Conservation (phyloP, 2,888 invertebrate genomes). For the Nomada fucata region DNA sequence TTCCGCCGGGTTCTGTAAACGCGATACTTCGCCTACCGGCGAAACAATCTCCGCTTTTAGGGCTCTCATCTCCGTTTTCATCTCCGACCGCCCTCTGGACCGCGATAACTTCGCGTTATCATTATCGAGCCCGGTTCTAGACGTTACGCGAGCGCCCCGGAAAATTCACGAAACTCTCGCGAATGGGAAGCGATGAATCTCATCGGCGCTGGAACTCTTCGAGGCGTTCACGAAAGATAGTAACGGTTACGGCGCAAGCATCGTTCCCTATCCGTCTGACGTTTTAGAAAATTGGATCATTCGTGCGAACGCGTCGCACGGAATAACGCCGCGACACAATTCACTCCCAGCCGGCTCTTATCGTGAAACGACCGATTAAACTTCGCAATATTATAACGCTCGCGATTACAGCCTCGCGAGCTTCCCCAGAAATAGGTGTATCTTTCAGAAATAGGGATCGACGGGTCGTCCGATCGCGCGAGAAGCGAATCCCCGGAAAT, state of each 20-base stretch:
- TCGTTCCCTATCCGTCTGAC: neutral
- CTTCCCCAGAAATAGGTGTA: too few relatives aligned
- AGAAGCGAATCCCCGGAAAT: neutral
- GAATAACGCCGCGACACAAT: neutral
- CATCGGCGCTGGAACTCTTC: neutral
- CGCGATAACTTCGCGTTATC: constrained; percentile 54
- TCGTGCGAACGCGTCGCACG: neutral
- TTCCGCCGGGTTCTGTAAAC: constrained; percentile 13
- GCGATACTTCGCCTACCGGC: constrained; percentile 33
- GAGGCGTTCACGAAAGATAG: neutral
- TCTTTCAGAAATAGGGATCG: too few relatives aligned
- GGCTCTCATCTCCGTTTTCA: constrained; percentile 57
- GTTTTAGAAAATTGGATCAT: neutral
- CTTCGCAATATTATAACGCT: too few relatives aligned
- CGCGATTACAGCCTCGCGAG: too few relatives aligned
- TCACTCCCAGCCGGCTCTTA: too few relatives aligned
- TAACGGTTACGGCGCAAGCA: neutral
- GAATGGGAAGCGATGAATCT: constrained; percentile 30
- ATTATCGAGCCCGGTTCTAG: constrained; percentile 47
- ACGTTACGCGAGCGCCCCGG: constrained; percentile 10
- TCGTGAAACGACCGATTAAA: too few relatives aligned
- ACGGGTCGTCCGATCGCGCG: neutral
- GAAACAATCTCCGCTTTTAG: constrained; percentile 56
- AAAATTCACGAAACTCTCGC: constrained; percentile 34
- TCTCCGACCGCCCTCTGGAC: constrained; percentile 15